Percentiles rank a stretch among this genome's conserved stretches.
These are phyloP conservation scores for human (Homo sapiens) DNA, from an alignment of 2,113 vertebrate species.

Conservation along the genomic window DNA sequence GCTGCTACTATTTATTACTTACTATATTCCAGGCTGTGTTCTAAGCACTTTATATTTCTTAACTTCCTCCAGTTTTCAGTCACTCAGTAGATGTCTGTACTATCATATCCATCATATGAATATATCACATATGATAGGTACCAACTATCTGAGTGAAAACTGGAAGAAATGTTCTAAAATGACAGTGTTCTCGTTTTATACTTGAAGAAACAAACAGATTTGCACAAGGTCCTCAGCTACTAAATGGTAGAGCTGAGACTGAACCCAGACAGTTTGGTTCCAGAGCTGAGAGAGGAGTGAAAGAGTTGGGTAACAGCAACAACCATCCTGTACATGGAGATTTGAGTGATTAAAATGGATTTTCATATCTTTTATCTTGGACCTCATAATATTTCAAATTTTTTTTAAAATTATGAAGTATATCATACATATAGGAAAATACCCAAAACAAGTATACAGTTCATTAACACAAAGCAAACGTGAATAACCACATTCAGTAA, in stretches of 20 bases:
- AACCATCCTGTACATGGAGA: neutral
- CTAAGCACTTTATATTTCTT: neutral
- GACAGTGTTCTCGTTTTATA: slow-evolving; percentile 1
- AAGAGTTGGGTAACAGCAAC: neutral
- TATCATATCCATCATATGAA: no score
- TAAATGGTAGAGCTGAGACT: neutral
- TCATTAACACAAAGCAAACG: slow-evolving; percentile 16
- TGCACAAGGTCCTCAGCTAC: neutral
- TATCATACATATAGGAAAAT: neutral
- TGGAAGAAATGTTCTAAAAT: no score
- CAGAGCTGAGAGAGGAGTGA: neutral
- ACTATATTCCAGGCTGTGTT: neutral
- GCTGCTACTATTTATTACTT: neutral
- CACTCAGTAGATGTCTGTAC: neutral
- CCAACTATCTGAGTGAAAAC: no score
- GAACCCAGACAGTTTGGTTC: neutral
- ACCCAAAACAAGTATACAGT: neutral
- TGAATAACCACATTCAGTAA: neutral
- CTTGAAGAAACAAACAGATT: neutral
- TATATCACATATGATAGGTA: no score
- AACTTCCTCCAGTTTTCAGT: neutral
- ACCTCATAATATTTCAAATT: slow-evolving; percentile 1
- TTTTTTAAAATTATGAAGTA: neutral
- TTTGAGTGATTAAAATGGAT: slow-evolving; percentile 28
- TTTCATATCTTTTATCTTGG: slow-evolving; percentile 4